Percentiles rank a stretch among this genome's conserved stretches.
phyloP scores from a whole-genome alignment of 64 coral and sea anemone species.

The Actinia tenebrosa region DNA sequence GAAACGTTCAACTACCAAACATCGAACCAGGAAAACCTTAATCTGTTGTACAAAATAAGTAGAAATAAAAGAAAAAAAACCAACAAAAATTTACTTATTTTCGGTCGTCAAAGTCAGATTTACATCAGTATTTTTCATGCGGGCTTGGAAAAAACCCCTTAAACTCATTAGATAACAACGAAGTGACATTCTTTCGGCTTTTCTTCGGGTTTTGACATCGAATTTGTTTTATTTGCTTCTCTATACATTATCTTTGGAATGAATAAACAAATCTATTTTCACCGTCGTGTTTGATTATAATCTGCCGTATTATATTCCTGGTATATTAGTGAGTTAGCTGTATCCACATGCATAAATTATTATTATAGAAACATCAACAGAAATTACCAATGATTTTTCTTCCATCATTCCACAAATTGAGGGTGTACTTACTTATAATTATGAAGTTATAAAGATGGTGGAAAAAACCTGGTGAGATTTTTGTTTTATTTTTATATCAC shows the following conservation, averaged over 20 bases:
- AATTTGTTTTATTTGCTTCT: not conserved
- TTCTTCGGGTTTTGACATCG: not conserved
- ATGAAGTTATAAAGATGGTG: too few relatives aligned
- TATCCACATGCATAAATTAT: not conserved
- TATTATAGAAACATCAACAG: not conserved
- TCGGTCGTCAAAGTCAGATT: not conserved
- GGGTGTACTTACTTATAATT: too few relatives aligned
- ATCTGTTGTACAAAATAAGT: not conserved
- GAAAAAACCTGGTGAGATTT: too few relatives aligned
- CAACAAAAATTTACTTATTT: not conserved
- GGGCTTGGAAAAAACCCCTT: not conserved
- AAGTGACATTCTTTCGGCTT: not conserved
- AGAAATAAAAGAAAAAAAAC: not conserved
- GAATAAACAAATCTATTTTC: not conserved
- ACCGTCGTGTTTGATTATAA: not conserved
- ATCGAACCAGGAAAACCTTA: not conserved
- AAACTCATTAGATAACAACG: not conserved
- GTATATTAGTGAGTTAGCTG: not conserved
- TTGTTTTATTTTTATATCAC: too few relatives aligned
- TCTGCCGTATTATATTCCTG: not conserved
- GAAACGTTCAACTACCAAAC: not conserved
- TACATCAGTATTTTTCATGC: not conserved
- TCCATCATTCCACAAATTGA: too few relatives aligned
- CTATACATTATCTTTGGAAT: not conserved
- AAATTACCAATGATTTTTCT: too few relatives aligned